Evolutionary conservation across 1,140 invertebrate species (phyloP), one percentile per base, ranked within the genome.

Genomic region (Leguminivora glycinivorella): DNA sequence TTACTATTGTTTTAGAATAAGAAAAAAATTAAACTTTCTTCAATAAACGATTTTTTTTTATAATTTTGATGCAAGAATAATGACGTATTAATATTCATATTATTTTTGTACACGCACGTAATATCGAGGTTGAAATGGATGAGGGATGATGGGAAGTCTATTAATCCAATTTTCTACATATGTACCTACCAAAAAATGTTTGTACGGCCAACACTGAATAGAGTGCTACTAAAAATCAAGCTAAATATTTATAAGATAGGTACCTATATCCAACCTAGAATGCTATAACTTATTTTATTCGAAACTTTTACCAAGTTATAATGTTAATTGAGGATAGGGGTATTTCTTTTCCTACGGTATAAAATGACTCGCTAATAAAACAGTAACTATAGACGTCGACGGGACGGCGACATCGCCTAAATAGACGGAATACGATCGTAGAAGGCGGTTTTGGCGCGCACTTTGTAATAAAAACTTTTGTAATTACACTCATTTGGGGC

Each of bases 401-500:
- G 76, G 67, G 70, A 63, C 58, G 14, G 26, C 66, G 66, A 40
- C 71, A 72, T 77, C 75, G 75, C 77, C 75, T 72, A 73, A 82
- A 79, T 77, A 72, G 77, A 72, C 72, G 75, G 72, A 79, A 77
- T 82, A 79, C 78, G 77, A 79, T 83, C 73, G 79, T 78, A 79
- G 77, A 83, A 80, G 76, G 79, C 81, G 83, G 76, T 87, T 90
- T 88, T 89, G 87, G 89, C 87, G 78, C 80, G 76, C 84, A 83
- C 75, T 90, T 83, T 83, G 84, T 82, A 86, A 88, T 91, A 91
- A 91, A 91, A 89, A 89, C 89, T 91, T 90, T 89, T 83, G 80
- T 89, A 89, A 91, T 89, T 91, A 84, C 85, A 80, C 84, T 87
- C 88, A 91, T 91, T 91, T 85, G 79, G 84, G 80, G 80, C 81